phyloP scores from a whole-genome alignment of 1,140 invertebrate species.

The Drosophila neocordata region DNA sequence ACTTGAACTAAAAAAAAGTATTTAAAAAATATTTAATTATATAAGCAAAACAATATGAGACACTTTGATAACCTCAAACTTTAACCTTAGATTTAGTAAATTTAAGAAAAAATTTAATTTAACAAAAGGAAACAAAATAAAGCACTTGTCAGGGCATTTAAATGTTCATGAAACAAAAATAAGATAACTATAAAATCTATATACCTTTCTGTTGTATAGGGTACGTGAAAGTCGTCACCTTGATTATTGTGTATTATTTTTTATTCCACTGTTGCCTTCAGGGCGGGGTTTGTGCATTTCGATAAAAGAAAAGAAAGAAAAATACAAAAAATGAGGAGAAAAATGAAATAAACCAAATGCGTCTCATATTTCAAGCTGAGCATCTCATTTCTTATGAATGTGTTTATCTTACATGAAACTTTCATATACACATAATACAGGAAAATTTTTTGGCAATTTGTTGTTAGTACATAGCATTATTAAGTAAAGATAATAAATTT shows the following conservation, averaged over 20 bases:
- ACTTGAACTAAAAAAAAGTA: too few relatives aligned
- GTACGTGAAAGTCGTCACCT: not conserved
- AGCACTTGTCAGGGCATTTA: too few relatives aligned
- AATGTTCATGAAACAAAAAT: too few relatives aligned
- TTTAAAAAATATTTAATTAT: too few relatives aligned
- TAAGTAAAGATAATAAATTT: not conserved
- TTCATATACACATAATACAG: not conserved
- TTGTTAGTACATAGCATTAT: not conserved
- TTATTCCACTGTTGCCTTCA: not conserved
- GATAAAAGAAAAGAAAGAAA: too few relatives aligned
- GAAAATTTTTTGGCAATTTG: not conserved
- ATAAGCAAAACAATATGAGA: too few relatives aligned
- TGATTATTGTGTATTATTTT: not conserved
- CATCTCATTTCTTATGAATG: constrained; percentile 18
- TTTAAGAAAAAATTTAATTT: too few relatives aligned
- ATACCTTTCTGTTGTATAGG: not conserved
- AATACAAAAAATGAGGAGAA: too few relatives aligned
- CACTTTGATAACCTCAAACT: too few relatives aligned
- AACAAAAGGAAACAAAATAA: too few relatives aligned
- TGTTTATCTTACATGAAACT: constrained; percentile 4
- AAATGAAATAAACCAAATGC: not conserved
- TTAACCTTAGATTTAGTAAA: too few relatives aligned
- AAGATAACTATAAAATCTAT: too few relatives aligned
- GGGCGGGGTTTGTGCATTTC: not conserved
- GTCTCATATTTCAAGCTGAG: constrained; percentile 63